Conservation (phyloP, 2,113 vertebrate genomes). For the Amblyornis subalaris region DNA sequence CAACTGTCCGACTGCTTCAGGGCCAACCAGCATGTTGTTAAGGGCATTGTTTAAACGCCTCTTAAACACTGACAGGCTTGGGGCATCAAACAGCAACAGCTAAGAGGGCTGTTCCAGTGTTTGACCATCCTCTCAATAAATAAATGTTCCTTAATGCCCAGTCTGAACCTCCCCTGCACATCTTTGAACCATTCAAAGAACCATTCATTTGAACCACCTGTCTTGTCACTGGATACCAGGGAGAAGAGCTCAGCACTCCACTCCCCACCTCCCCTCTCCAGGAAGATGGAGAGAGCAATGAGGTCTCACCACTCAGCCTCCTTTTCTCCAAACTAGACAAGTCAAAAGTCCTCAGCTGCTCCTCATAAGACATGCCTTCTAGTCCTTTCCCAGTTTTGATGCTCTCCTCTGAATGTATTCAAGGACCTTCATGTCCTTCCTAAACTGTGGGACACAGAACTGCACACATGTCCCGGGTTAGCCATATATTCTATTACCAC, state of each 20-base stretch:
- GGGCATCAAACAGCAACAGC: background rate
- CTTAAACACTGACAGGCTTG: background rate
- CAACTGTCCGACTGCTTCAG: background rate
- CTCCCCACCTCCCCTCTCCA: background rate
- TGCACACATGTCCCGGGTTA: too few species aligned
- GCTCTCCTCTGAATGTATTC: background rate
- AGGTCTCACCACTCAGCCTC: background rate
- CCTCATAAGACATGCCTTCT: background rate
- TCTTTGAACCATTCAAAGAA: background rate
- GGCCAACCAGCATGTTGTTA: background rate
- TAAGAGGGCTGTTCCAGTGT: background rate
- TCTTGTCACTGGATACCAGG: background rate
- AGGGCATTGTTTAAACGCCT: background rate
- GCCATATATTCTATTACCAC: too few species aligned
- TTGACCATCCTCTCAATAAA: background rate
- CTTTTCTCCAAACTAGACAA: background rate
- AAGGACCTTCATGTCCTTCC: background rate
- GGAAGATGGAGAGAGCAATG: background rate
- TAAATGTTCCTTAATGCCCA: background rate
- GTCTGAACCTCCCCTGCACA: fast-evolving
- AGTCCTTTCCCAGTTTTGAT: background rate
- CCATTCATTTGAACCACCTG: background rate
- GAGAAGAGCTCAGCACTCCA: background rate
- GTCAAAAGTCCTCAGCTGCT: background rate
- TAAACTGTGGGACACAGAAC: background rate